phyloP scores from a whole-genome alignment of 2,113 vertebrate species.

The western clawed frog (Xenopus tropicalis) region DNA sequence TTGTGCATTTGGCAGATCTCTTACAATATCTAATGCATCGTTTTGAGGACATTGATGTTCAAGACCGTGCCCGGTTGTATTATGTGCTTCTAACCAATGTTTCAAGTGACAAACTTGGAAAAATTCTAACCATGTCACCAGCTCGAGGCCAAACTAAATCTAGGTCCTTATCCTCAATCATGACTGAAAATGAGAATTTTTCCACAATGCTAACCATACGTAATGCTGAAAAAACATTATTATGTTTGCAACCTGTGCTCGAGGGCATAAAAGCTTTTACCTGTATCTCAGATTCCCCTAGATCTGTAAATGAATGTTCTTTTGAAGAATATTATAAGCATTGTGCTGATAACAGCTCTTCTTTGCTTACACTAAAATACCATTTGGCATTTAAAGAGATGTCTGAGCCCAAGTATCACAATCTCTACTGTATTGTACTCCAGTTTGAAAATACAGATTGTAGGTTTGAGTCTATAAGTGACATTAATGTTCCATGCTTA shows the following conservation, averaged over 20 bases:
- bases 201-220: slow-evolving; percentile 65
- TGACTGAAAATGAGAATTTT: slow-evolving; percentile 74
- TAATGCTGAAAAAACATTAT: slow-evolving; percentile 48
- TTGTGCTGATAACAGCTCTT: slow-evolving; percentile 54
- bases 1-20: slow-evolving; percentile 65
- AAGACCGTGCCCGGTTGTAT: slow-evolving; percentile 80
- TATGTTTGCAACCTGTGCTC: slow-evolving; percentile 54
- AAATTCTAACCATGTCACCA: slow-evolving; percentile 56
- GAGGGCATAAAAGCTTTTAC: fast-evolving
- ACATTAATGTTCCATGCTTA: slow-evolving; percentile 71
- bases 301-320: not conserved
- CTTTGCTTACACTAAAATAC: slow-evolving; percentile 60
- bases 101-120: slow-evolving; percentile 69
- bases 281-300: fast-evolving
- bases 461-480: slow-evolving; percentile 62
- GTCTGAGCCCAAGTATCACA: slow-evolving; percentile 52
- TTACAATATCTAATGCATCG: slow-evolving; percentile 65
- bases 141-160: slow-evolving; percentile 61
- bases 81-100: slow-evolving; percentile 78
- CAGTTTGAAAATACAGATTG: slow-evolving; percentile 65
- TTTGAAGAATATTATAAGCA: slow-evolving; percentile 59
- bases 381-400: slow-evolving; percentile 54
- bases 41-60: slow-evolving; percentile 75
- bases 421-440: slow-evolving; percentile 73
- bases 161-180: slow-evolving; percentile 66